A percentile compares a stretch with the other conserved stretches of the same genome.
Evolutionary conservation across 2,888 invertebrate genomes (phyloP).

Genomic region (Cistogaster globosa): DNA sequence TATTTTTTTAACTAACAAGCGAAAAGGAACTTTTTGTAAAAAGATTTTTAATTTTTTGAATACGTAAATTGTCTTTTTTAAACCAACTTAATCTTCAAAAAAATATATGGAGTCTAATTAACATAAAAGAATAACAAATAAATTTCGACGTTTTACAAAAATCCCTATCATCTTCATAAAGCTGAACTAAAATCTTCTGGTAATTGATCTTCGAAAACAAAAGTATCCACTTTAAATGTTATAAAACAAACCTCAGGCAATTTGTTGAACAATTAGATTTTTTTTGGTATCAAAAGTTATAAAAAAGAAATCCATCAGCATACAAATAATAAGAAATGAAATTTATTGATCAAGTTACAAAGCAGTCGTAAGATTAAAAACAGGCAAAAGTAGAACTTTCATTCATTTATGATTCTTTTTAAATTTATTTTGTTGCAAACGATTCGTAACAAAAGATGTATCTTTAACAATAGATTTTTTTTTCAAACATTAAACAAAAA

Average conservation of each 20-base stretch:
- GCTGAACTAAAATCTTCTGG: not conserved
- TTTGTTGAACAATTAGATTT: slow-evolving; percentile 37
- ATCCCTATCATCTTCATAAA: not conserved
- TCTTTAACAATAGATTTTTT: slow-evolving; percentile 6
- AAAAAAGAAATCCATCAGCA: slow-evolving; percentile 56
- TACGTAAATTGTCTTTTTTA: too few relatives aligned
- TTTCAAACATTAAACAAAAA: not conserved
- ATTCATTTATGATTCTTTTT: not conserved
- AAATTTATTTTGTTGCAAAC: slow-evolving; percentile 18
- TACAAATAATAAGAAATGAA: not conserved
- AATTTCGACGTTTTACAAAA: not conserved
- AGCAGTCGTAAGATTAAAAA: not conserved
- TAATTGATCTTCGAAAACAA: slow-evolving; percentile 14
- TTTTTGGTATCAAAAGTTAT: slow-evolving; percentile 22
- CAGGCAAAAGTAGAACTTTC: not conserved
- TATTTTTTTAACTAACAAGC: too few relatives aligned
- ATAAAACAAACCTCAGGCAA: slow-evolving; percentile 33
- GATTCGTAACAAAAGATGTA: not conserved
- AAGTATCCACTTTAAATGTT: not conserved
- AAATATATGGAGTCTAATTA: too few relatives aligned
- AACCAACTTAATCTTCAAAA: too few relatives aligned
- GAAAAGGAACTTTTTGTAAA: too few relatives aligned
- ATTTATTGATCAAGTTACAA: slow-evolving; percentile 21
- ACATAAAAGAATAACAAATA: too few relatives aligned
- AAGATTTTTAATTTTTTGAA: too few relatives aligned